These are phyloP conservation scores for Acleris holmiana DNA, from an alignment of 2,888 invertebrate species.

Conservation along the genomic window DNA sequence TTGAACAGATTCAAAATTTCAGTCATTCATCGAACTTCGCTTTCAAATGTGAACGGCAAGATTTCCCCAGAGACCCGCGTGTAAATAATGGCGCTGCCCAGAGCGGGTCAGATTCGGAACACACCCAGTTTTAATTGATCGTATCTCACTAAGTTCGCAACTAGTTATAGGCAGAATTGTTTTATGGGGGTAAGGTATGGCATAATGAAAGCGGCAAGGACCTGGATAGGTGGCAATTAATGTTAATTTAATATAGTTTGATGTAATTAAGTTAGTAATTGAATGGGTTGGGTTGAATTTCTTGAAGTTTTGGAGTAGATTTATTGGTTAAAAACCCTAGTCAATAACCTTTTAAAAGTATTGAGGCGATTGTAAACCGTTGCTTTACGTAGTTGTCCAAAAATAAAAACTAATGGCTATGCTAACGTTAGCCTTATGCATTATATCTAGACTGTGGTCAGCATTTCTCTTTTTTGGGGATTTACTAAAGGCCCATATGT, in stretches of 20 bases:
- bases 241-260: slow-evolving; percentile 34
- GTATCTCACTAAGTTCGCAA: slow-evolving; percentile 57
- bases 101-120: slow-evolving; percentile 36
- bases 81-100: slow-evolving; percentile 41
- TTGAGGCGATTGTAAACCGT: too few species aligned
- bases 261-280: slow-evolving; percentile 29
- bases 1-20: slow-evolving; percentile 26
- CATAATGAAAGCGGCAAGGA: slow-evolving; percentile 44
- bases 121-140: slow-evolving; percentile 56
- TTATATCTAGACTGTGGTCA: too few species aligned
- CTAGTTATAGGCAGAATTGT: slow-evolving; percentile 51
- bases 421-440: too few species aligned
- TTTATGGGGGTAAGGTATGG: slow-evolving; percentile 49
- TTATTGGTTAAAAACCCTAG: not conserved
- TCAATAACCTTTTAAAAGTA: not conserved
- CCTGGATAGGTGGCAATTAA: slow-evolving; percentile 33
- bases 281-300: slow-evolving; percentile 7
- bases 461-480: too few species aligned
- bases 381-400: too few species aligned
- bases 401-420: too few species aligned
- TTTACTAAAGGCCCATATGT: too few species aligned
- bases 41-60: slow-evolving; percentile 37
- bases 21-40: slow-evolving; percentile 20
- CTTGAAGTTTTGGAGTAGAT: not conserved
- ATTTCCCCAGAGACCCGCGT: slow-evolving; percentile 44